A percentile compares a stretch with the other conserved stretches of the same genome.
Evolutionary conservation across 2,113 vertebrate species (phyloP).

Genomic region (Neogobius melanostomus): DNA sequence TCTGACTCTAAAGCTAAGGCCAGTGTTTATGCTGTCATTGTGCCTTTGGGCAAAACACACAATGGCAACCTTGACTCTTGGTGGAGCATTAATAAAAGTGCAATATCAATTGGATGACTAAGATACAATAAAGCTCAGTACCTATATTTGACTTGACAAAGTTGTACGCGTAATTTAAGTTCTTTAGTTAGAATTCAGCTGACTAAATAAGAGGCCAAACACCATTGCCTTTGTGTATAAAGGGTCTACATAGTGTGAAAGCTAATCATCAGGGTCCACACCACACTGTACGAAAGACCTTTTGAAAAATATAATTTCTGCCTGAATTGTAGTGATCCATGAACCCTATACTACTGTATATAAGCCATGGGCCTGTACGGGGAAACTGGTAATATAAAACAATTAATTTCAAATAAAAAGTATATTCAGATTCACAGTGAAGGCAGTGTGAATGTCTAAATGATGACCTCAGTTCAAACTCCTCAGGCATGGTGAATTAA

Average conservation of each 20-base stretch:
- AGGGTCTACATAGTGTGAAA: not conserved
- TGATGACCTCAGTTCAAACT: conserved; percentile 51
- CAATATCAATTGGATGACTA: too few species aligned
- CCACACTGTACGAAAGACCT: conserved; percentile 13
- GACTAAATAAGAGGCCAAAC: conserved; percentile 20
- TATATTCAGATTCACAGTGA: not conserved
- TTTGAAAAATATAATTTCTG: conserved; percentile 44
- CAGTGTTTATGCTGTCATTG: not conserved
- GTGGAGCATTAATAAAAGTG: too few species aligned
- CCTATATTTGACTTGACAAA: too few species aligned
- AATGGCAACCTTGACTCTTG: not conserved
- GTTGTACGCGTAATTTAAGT: too few species aligned
- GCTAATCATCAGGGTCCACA: conserved; percentile 26
- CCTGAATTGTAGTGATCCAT: conserved; percentile 37
- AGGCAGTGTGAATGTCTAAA: conserved; percentile 37
- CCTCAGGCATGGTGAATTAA: conserved; percentile 48
- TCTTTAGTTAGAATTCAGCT: not conserved
- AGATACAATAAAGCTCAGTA: too few species aligned
- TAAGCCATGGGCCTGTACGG: conserved; percentile 42
- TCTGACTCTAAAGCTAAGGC: not conserved
- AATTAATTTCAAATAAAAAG: conserved; percentile 34
- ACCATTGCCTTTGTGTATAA: not conserved
- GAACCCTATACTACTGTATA: conserved; percentile 46
- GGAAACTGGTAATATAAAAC: conserved; percentile 43
- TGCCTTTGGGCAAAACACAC: not conserved